Conservation (phyloP, 23 tunicate genomes). For the Trididemnum clinides region DNA sequence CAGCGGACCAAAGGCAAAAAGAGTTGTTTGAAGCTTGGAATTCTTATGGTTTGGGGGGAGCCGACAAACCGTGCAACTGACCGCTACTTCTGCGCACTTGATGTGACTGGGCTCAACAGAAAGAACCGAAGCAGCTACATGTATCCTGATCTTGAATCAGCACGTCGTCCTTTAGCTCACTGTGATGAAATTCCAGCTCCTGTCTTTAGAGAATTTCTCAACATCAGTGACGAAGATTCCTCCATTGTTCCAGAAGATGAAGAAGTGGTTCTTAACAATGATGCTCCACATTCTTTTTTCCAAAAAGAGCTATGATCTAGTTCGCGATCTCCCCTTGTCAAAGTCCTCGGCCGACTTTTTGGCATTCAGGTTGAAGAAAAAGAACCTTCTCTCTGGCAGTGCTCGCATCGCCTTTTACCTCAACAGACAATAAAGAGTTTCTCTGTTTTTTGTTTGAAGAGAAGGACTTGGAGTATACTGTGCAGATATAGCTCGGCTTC, state of each 20-base stretch:
- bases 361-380: background rate
- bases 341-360: background rate
- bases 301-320: constrained; percentile 18
- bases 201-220: background rate
- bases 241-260: background rate
- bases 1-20: background rate
- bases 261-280: background rate
- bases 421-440: background rate
- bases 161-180: no score
- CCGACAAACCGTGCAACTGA: background rate
- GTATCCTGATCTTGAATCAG: no score
- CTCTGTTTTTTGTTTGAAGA: background rate
- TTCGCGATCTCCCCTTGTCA: background rate
- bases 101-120: background rate
- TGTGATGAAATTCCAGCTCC: no score
- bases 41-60: constrained; percentile 19
- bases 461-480: background rate
- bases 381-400: background rate
- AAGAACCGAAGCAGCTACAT: no score
- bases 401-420: background rate
- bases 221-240: background rate
- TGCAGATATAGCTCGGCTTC: background rate
- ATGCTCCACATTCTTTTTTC: background rate
- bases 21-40: background rate
- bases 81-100: background rate